Base-by-base conservation (phyloP, 2,888 invertebrate genomes). In the Drosophila picticornis region DNA sequence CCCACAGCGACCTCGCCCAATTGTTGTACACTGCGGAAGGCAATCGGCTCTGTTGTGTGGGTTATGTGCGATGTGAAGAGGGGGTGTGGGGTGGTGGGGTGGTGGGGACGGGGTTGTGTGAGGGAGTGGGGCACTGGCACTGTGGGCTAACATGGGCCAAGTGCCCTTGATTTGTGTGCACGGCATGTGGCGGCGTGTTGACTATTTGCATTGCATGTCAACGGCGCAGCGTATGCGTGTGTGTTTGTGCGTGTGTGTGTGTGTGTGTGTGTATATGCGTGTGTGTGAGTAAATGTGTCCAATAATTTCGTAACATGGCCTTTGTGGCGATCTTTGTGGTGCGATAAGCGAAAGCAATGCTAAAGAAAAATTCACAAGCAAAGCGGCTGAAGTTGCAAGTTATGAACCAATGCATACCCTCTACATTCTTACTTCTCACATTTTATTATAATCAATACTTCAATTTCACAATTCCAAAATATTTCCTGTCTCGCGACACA, bases 231-330 rank as follows among this genome's bases (percentile, higher is more conserved):
- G 27, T 27, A 19, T 52, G 32, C 53, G 46, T 62, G 36, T 46
- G 27, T 32, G 34, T 19, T 55, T 71, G 31, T 70, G 25, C 31
- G 36, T 59, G 38, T 56, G 19, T 38, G 29, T 22, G 34, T 50
- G 27, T 55, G 50, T 50, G 27, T 72, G 48, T 63, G 22, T 40
- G 31, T 70, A 57, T 27, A 19, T 51, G 31, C 52, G 46, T 55
- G 40, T 46, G 25, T 72, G 43, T 63, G 22, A 38, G 22, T 70
- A 57, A 68, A 71, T 78, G 65, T 75, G 81, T 88, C 77, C 77
- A 84, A 88, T 90, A 85, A 90, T 89, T 88, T 89, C 88, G 88
- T 90, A 90, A 90, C 90, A 86, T 90, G 90, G 89, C 89, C 90
- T 90, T 90, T 90, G 84, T 80, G 87, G 89, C 88, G 91, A 90